Conservation (phyloP, 2,113 vertebrate species). For the Castor canadensis region DNA sequence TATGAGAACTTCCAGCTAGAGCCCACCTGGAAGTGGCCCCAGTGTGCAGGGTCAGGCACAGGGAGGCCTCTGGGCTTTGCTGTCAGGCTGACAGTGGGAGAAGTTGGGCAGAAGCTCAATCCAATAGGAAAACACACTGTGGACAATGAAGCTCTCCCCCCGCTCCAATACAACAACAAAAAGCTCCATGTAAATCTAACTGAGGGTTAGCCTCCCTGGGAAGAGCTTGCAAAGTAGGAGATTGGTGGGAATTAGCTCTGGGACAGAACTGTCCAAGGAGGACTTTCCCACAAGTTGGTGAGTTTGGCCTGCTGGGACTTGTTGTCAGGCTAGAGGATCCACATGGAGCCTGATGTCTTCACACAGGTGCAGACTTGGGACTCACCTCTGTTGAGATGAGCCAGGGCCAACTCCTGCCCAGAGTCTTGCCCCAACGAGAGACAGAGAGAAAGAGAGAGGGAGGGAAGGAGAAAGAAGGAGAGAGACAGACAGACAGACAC, state of each 20-base stretch:
- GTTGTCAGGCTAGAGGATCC: slow-evolving; percentile 35
- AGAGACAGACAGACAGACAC: not conserved
- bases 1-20: not conserved
- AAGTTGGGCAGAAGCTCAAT: not conserved
- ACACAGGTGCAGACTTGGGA: slow-evolving; percentile 47
- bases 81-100: not conserved
- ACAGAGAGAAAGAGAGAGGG: not conserved
- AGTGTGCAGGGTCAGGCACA: not conserved
- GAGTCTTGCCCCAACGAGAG: not conserved
- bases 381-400: slow-evolving; percentile 8
- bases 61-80: not conserved
- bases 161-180: no score
- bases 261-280: not conserved
- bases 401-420: slow-evolving; percentile 18
- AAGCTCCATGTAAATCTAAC: not conserved
- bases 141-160: not conserved
- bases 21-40: not conserved
- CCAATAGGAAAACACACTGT: not conserved
- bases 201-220: not conserved
- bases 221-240: not conserved
- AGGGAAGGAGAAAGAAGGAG: not conserved
- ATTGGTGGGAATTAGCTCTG: not conserved
- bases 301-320: slow-evolving; percentile 55
- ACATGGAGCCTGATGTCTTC: not conserved
- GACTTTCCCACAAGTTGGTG: slow-evolving; percentile 32